A percentile compares a stretch with the other conserved stretches of the same genome.
phyloP scores from a whole-genome alignment of 2,888 invertebrate genomes.

The Ypsolopha sequella region DNA sequence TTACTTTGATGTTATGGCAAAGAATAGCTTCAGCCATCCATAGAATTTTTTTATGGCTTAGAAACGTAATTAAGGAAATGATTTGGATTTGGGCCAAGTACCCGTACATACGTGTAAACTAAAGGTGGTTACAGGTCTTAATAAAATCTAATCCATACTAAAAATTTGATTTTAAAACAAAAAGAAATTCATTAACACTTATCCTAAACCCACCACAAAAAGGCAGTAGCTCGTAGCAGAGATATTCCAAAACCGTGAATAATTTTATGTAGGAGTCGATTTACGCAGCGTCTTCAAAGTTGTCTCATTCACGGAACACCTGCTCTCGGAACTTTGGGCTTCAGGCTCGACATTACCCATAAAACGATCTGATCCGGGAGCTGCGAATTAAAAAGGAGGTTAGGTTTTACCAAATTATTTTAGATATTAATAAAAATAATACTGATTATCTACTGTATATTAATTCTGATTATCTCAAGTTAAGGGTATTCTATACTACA shows the following conservation, averaged over 20 bases:
- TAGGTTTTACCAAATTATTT: not conserved
- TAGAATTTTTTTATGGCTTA: too few relatives aligned
- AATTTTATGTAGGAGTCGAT: constrained; percentile 25
- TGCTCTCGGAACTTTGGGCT: constrained; percentile 14
- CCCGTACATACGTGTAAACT: too few relatives aligned
- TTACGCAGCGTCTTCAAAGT: constrained; percentile 30
- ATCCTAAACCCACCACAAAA: too few relatives aligned
- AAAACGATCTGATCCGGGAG: constrained; percentile 16
- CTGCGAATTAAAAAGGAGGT: not conserved
- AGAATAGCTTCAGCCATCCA: too few relatives aligned
- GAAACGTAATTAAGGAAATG: too few relatives aligned
- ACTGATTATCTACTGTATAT: not conserved
- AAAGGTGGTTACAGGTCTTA: too few relatives aligned
- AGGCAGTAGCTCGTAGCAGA: too few relatives aligned
- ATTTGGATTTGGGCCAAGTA: too few relatives aligned
- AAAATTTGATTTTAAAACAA: too few relatives aligned
- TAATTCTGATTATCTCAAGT: not conserved
- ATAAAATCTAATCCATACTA: too few relatives aligned
- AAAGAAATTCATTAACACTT: too few relatives aligned
- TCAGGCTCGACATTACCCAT: constrained; percentile 11
- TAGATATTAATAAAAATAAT: not conserved
- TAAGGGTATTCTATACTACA: not conserved
- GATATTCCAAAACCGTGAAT: constrained; percentile 13
- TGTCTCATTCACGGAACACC: constrained; percentile 23
- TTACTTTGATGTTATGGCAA: too few relatives aligned